Conservation (phyloP, 2,888 invertebrate species). For the Liodrosophila aerea region DNA sequence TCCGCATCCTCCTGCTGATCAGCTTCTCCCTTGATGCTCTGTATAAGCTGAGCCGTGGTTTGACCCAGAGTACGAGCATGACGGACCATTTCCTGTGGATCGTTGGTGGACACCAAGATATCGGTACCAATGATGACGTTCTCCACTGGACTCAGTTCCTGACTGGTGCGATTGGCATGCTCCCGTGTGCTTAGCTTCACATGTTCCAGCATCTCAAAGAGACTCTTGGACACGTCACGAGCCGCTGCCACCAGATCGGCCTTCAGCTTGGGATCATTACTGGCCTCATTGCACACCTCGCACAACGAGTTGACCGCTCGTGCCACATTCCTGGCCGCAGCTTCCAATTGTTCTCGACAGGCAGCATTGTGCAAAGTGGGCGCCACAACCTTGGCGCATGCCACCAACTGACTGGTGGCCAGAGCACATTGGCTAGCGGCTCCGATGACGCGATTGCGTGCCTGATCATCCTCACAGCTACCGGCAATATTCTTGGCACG, state of each 20-base stretch:
- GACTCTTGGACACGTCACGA: conserved; percentile 91
- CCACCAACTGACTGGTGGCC: conserved; percentile 98
- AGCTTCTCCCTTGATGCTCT: conserved; percentile 97
- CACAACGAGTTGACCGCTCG: conserved; percentile 95
- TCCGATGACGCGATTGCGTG: conserved; percentile 88
- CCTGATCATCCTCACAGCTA: conserved; percentile 87
- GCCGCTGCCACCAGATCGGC: conserved; percentile 93
- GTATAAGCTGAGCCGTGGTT: conserved; percentile 96
- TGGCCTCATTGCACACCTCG: conserved; percentile 89
- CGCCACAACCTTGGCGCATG: conserved; percentile 96
- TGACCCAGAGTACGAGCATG: conserved; percentile 95
- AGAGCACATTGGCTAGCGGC: conserved; percentile 98
- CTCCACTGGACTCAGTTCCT: conserved; percentile 92
- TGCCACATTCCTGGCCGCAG: conserved; percentile 96
- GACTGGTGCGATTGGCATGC: conserved; percentile 86
- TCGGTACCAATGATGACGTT: conserved; percentile 95
- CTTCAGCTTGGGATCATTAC: conserved; percentile 87
- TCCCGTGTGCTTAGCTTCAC: conserved; percentile 89
- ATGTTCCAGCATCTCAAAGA: conserved; percentile 94
- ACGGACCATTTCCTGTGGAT: conserved; percentile 96
- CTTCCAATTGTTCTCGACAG: conserved; percentile 94
- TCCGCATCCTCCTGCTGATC: conserved; percentile 93
- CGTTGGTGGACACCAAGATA: conserved; percentile 91
- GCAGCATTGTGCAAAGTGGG: conserved; percentile 91
- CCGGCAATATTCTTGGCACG: conserved; percentile 98